A percentile compares a stretch with the other conserved stretches of the same genome.
phyloP scores from a whole-genome alignment of 2,797 vertebrate genomes.

The Chelmon rostratus region DNA sequence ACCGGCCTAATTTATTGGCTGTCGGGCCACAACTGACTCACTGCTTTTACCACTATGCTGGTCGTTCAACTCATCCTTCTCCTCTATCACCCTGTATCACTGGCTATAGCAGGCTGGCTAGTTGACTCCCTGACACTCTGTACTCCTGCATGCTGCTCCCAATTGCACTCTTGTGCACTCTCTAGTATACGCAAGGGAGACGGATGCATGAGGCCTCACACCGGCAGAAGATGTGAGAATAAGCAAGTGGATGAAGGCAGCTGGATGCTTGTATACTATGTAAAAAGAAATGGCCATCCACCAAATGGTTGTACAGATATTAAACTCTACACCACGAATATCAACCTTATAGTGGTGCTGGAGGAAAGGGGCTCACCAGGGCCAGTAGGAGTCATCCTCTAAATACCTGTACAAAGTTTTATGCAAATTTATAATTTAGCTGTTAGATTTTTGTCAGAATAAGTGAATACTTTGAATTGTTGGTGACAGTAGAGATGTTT shows the following conservation, averaged over 20 bases:
- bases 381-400: not conserved
- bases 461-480: not conserved
- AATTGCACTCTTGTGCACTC: slow-evolving; percentile 44
- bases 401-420: not conserved
- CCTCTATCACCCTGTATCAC: slow-evolving; percentile 31
- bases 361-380: too few relatives aligned
- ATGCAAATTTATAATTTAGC: not conserved
- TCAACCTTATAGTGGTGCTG: too few relatives aligned
- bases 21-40: slow-evolving; percentile 36
- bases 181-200: slow-evolving; percentile 31
- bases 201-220: slow-evolving; percentile 28
- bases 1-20: slow-evolving; percentile 42
- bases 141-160: slow-evolving; percentile 47
- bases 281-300: not conserved
- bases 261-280: not conserved
- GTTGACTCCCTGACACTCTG: slow-evolving; percentile 49
- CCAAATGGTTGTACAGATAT: not conserved
- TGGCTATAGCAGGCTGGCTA: not conserved
- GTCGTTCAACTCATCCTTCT: slow-evolving; percentile 31
- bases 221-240: not conserved
- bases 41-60: slow-evolving; percentile 29
- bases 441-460: not conserved
- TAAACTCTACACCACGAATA: too few relatives aligned
- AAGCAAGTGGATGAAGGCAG: not conserved
- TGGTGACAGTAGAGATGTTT: not conserved